These are phyloP conservation scores for Folsomia candida DNA, from an alignment of 2,888 invertebrate species.

Conservation along the genomic window DNA sequence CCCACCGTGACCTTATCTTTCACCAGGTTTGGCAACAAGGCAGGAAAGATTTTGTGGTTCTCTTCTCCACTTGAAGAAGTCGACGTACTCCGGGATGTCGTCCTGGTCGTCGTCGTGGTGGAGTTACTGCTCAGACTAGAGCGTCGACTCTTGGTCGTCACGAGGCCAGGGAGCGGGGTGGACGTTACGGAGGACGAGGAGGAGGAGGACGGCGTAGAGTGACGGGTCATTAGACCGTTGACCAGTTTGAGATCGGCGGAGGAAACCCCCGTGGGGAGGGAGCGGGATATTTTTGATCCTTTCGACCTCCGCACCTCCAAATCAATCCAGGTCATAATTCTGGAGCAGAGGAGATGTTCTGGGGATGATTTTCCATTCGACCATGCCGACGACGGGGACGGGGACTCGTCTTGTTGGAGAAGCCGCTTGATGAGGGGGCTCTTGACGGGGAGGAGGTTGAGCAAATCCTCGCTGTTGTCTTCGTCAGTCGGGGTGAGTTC, in stretches of 20 bases:
- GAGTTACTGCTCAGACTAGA: too few relatives aligned
- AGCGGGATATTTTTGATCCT: too few relatives aligned
- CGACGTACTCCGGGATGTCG: conserved; percentile 4
- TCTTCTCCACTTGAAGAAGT: conserved; percentile 6
- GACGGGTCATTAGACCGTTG: conserved; percentile 13
- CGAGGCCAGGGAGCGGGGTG: too few relatives aligned
- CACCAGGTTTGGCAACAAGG: conserved; percentile 29
- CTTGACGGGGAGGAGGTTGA: conserved; percentile 32
- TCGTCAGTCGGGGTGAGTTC: conserved; percentile 11
- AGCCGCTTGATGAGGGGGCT: conserved; percentile 34
- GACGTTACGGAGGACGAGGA: conserved; percentile 18
- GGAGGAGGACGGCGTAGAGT: not conserved
- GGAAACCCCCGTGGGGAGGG: conserved; percentile 12
- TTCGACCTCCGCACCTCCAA: conserved; percentile 43
- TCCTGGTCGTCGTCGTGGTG: too few relatives aligned
- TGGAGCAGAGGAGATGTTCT: conserved; percentile 37
- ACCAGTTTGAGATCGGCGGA: conserved; percentile 20
- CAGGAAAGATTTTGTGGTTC: not conserved
- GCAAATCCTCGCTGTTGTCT: not conserved
- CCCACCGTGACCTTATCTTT: too few relatives aligned
- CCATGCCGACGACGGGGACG: not conserved
- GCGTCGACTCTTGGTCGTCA: too few relatives aligned
- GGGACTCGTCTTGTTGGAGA: conserved; percentile 4
- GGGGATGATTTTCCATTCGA: not conserved
- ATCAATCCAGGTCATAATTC: conserved; percentile 49